These are phyloP conservation scores for Aurelia sp. DNA, from an alignment of 30 jellyfish, hydroid and myxozoan species.

Conservation along the genomic window DNA sequence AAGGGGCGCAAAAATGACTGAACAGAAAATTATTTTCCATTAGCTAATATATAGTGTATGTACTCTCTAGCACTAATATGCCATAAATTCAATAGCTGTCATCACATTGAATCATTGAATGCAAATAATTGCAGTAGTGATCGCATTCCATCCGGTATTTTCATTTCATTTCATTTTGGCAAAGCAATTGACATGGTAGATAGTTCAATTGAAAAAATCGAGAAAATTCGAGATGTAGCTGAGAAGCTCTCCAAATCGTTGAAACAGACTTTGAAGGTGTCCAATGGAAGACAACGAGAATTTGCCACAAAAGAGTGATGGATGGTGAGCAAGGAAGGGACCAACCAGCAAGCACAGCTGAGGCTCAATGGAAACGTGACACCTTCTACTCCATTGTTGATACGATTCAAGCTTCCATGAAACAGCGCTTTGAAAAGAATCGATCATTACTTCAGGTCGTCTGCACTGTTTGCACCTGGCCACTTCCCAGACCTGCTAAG, in stretches of 20 bases:
- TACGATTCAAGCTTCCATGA: constrained; percentile 13
- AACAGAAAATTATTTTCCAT: too few relatives aligned
- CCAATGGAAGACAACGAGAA: neutral
- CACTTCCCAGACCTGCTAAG: too few relatives aligned
- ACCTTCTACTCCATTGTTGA: constrained; percentile 10
- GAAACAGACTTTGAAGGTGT: constrained; percentile 24
- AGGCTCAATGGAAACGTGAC: constrained; percentile 33
- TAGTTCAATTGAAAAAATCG: neutral
- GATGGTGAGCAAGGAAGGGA: constrained; percentile 28
- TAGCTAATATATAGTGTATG: too few relatives aligned
- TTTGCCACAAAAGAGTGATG: constrained; percentile 22
- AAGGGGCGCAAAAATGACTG: too few relatives aligned
- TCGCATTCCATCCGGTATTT: too few relatives aligned
- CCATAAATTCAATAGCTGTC: too few relatives aligned
- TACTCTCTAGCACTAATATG: too few relatives aligned
- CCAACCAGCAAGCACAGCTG: constrained; percentile 33
- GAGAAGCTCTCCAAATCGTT: constrained; percentile 3
- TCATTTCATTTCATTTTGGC: too few relatives aligned
- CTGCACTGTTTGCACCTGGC: neutral
- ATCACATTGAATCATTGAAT: too few relatives aligned
- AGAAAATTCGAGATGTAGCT: neutral
- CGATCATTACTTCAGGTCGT: constrained; percentile 4
- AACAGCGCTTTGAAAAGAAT: constrained; percentile 19
- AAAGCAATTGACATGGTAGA: constrained; percentile 39
- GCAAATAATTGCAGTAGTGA: too few relatives aligned